Base-by-base conservation (phyloP, 2,113 vertebrate species). In the Eupsittula cactorum region DNA sequence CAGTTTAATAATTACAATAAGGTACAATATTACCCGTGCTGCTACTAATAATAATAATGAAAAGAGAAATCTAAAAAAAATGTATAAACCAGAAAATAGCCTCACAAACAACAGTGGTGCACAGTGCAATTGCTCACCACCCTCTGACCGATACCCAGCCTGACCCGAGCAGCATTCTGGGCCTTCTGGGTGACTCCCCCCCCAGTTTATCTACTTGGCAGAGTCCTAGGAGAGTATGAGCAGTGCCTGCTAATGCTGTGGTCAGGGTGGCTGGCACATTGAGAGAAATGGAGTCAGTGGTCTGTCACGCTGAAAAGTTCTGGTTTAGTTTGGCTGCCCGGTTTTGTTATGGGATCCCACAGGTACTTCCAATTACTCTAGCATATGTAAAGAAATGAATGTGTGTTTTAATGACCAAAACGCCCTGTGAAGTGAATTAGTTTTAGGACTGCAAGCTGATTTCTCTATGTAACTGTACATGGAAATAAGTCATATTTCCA, bases 191-290 rank as follows among this genome's bases (percentile, higher is more conserved):
- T 35, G 57, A 35, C 21, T 24, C 21, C 33, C 57, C 57, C 9
- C 9, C 21, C 8, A 18, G 33, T 24, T 59, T 59, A 59, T 24
- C n/a, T 9, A 35, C 33, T 31, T 47, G 28, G 25, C 46, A 27
- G 57, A 5, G 16, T 49, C 27, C 39, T 39, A 21, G 57, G 27
- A 20, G 55, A 75, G 67, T 16, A 19, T 39, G 11, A 39, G 52
- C 41, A 11, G 17, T 47, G 39, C 33, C 44, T 1, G 1, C 13
- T 39, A 27, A 27, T 4, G 7, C 76, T 1, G 1, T 10, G 82
- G 41, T 27, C 2, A 5, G 28, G 18, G 28, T 8, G 29, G 53
- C 47, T 24, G 55, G 29, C 47, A 19, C 20, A 4, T 7, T 42
- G 33, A n/a, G n/a, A 71, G 39, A 67, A 55, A 62, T 7, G 12